Evolutionary conservation across 30 jellyfish, hydroid and myxozoan species (phyloP), one percentile per base, ranked within the genome.

Genomic region (Pseudorhiza aurosa): DNA sequence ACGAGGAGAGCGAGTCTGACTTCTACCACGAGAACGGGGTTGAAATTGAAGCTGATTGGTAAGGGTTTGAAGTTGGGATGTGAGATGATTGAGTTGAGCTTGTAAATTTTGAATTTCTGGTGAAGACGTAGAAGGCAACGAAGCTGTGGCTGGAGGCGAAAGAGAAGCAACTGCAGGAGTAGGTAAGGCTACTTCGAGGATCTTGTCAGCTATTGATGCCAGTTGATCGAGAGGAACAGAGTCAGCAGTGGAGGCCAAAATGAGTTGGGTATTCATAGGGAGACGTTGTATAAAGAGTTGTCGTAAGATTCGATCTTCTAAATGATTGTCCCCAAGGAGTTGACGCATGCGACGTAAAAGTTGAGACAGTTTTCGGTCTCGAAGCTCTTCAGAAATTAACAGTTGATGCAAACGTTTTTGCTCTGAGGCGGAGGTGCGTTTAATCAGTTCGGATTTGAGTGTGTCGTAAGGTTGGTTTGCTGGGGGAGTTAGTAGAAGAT

Each of bases 171-270:
- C 71, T 57, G 71, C 8, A 8, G 19, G 40, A 4, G 25, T 8
- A 6, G 83, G 44, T 6, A 44, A 9, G 26, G 44, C 83, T 14
- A 40, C 43, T 69, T 69, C 74, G 44, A 69, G 30, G 35, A n/a
- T n/a, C n/a, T n/a, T n/a, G n/a, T n/a, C n/a, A n/a, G n/a, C n/a
- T n/a, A n/a, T n/a, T n/a, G n/a, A 69, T 69, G 83, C 83, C 5
- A 69, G 47, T 5, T 69, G 11, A 6, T 57, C 39, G 5, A 57
- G 60, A 7, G 40, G 32, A 17, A 69, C 70, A 22, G 68, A 7
- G 37, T 44, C 69, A 22, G 53, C 30, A 24, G 83, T 69, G 18
- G 83, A 69, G 51, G 83, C 83, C 29, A 69, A 46, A 58, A 69
- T 69, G 7, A 69, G 70, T 51, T 69, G 83, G 24, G 29, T 44